Base-by-base conservation (phyloP, 2,888 invertebrate species). In the Autographa gamma region DNA sequence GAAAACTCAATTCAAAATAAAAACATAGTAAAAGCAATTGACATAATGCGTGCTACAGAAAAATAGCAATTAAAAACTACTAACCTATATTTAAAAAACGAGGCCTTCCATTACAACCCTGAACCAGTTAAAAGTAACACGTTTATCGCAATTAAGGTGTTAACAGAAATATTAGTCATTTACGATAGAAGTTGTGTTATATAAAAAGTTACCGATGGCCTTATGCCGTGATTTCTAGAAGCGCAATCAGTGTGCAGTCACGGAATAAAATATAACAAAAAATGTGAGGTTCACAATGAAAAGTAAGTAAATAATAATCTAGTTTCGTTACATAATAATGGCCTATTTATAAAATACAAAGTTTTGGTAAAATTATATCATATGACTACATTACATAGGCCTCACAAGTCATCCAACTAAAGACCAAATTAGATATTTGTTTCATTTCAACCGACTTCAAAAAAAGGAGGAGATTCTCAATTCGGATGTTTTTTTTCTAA, bases 241-340 rank as follows among this genome's bases (percentile, higher is more conserved):
- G 52, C 66, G 13, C 63, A 31, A 63, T 63, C 73, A 72, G 66
- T 66, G 73, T 11, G 2, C 8, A 61, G 73, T 72, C 67, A 75
- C 75, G 75, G 31, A 73, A 77, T 66, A 61, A 60, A 43, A 66
- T 32, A n/a, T 59, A 58, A 16, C 11, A 14, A 18, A 6, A 16
- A 18, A 9, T 18, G n/a, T 52, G n/a, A 3, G 19, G 11, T 25
- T 9, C 5, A 56, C 13, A 8, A 6, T 11, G 3, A 25, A n/a
- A n/a, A 25, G 0, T 56, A 14, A 11, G 14, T 19, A 25, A 56
- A 19, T 19, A 56, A 19, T 56, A 19, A 56, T 18, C 0, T 11
- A 11, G 8, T 38, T 38, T 38, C 0, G 5, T 38, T 38, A 38
- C 38, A 11, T 38, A 38, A 38, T 38, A 38, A 11, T 4, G 11